Base-by-base conservation (phyloP, 2,888 invertebrate genomes). In the Margaritifera margaritifera region DNA sequence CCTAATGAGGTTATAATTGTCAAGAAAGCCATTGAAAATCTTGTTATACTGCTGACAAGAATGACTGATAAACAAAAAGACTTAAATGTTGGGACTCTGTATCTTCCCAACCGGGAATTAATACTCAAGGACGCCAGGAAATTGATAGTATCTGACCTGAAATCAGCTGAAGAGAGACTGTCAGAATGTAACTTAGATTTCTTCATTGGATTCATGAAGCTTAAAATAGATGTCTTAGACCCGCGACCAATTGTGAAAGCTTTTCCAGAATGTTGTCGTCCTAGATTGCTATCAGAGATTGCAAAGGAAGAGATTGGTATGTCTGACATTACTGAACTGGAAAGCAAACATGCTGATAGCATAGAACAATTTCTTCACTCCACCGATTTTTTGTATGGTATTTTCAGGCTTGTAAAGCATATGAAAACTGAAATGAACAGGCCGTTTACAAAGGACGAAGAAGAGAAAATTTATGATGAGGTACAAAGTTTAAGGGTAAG, bases 251-350 rank as follows among this genome's bases (percentile, higher is more conserved):
- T 15, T 42, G 42, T 42, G 42, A 42, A 42, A 15, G 42, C 42
- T 42, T 55, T 82, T 53, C 80, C 81, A 11, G 18, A 64, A 31
- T 53, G 62, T 11, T 53, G 72, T 22, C 64, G 77, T 54, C 81
- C 82, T 3, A 59, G 60, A 27, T 56, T 80, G 62, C 62, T 84
- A 55, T 77, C 77, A 51, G 68, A 73, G 11, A 56, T 77, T 24
- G 77, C 82, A 11, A 64, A 72, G 25, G 83, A 83, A 62, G 52
- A 62, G 19, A 64, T 83, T 6, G 57, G 53, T 31, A 22, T 52
- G 1, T 56, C 56, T 24, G 18, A 59, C 6, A 62, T 68, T 4
- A 31, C 15, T 4, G 4, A 53, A 11, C 53, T 58, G 59, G 58
- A 61, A 1, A 31, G 25, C 25, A 58, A 27, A 31, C 22, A 18